Base-by-base conservation (phyloP, 2,797 vertebrate species). In the Mustela erminea region DNA sequence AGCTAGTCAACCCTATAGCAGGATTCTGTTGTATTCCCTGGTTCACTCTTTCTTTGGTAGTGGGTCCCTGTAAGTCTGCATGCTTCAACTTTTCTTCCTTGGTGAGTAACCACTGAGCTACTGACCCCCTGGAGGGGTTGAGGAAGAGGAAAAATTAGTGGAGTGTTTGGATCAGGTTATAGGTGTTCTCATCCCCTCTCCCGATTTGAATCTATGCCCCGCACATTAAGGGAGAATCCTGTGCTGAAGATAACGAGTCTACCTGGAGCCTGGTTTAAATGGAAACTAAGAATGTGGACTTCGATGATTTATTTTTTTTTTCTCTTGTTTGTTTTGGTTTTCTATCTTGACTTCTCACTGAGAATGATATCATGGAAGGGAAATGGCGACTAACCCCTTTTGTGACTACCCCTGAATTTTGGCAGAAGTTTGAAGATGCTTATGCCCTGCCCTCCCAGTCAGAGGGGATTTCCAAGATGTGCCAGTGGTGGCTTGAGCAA, bases 171-270 rank as follows among this genome's bases (percentile, higher is more conserved):
- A 78, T 88, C 2, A 35, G 6, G 81, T 54, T 1, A 58, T 0
- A 12, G 27, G 6, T 13, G 1, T 0, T 35, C 0, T 7, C 17
- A 46, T 41, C 41, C 14, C 12, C 49, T 52, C 1, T 9, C 25
- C 0, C 38, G 5, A 12, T 10, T 46, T 38, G 17, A 88, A 75
- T 32, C 12, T 3, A 32, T 46, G 35, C 35, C 70, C 5, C 41
- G 0, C 29, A 12, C 25, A 35, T 60, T 62, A 41, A 82, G 80
- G 80, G 27, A 78, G 46, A 68, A 92, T 46, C 38, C 35, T 43
- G 2, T 7, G 13, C 10, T 66, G 27, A 56, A n/a, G 14, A 13
- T 2, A 5, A 43, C 3, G 77, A 56, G 10, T 5, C 4, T 90
- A 10, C 29, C 29, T 41, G 3, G 0, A 10, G 58, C 23, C 2